Evolutionary conservation across 2,888 invertebrate genomes (phyloP).

Genomic region (Synanthedon andrenaeformis): DNA sequence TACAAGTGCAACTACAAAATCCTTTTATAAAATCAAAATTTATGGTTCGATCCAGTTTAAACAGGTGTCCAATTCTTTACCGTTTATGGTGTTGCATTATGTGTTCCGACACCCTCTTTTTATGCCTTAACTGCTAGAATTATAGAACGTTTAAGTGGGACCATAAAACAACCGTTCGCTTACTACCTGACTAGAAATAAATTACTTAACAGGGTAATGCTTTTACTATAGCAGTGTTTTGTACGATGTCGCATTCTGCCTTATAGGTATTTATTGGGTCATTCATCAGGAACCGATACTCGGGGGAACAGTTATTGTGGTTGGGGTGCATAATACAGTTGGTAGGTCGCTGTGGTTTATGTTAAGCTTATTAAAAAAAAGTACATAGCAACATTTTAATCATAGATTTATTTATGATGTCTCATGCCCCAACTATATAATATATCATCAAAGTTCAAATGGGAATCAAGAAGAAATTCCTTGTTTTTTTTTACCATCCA

Average conservation of each 20-base stretch:
- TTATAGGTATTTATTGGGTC: constrained; percentile 68
- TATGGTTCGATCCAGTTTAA: constrained; percentile 37
- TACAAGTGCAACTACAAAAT: constrained; percentile 13
- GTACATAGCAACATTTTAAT: constrained; percentile 36
- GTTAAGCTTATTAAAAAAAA: constrained; percentile 29
- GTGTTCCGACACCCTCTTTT: constrained; percentile 51
- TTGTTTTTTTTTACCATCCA: no score
- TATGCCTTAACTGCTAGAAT: constrained; percentile 55
- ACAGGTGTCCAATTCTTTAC: constrained; percentile 50
- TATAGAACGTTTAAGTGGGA: constrained; percentile 63
- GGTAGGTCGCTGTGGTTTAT: constrained; percentile 47
- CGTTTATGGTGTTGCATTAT: constrained; percentile 53
- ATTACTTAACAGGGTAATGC: constrained; percentile 69
- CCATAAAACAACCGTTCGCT: constrained; percentile 61
- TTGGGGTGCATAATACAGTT: constrained; percentile 59
- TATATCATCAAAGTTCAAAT: no score
- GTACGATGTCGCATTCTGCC: constrained; percentile 62
- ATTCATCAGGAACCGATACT: constrained; percentile 62
- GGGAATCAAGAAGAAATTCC: no score
- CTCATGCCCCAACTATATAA: no score
- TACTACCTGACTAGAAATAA: constrained; percentile 65
- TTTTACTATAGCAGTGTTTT: constrained; percentile 60
- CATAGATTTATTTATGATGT: no score
- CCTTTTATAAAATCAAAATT: constrained; percentile 36
- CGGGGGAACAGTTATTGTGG: constrained; percentile 58